Conservation (phyloP, 2,113 vertebrate species). For the Brachypodius melanocephalos region DNA sequence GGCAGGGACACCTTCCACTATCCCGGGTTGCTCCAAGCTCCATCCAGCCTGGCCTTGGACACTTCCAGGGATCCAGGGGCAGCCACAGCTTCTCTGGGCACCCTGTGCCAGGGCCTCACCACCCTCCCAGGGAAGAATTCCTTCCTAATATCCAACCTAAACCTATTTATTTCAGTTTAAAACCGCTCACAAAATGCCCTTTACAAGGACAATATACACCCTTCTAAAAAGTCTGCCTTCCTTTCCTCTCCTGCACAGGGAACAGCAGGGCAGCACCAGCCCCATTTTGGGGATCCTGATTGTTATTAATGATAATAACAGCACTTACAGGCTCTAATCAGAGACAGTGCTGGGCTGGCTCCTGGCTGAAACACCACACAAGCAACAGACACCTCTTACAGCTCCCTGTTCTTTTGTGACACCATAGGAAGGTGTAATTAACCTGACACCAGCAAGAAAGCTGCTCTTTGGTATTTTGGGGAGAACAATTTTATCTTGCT, state of each 20-base stretch:
- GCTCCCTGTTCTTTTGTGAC: background rate
- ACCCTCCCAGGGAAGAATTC: background rate
- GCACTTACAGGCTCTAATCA: background rate
- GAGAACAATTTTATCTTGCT: background rate
- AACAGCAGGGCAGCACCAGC: background rate
- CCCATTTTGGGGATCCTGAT: background rate
- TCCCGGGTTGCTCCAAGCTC: background rate
- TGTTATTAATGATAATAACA: constrained; percentile 5
- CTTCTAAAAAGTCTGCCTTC: background rate
- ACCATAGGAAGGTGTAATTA: background rate
- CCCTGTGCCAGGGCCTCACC: fast-evolving
- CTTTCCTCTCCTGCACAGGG: background rate
- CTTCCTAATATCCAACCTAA: background rate
- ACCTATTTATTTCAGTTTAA: background rate
- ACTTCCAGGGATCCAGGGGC: background rate
- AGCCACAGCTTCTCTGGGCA: background rate
- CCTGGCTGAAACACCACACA: background rate
- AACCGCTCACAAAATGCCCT: background rate
- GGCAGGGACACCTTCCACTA: fast-evolving
- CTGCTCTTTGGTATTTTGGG: background rate
- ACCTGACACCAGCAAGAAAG: background rate
- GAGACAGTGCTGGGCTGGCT: background rate
- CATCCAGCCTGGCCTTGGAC: fast-evolving
- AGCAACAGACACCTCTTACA: background rate
- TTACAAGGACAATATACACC: background rate